phyloP scores from a whole-genome alignment of 2,797 vertebrate species.

The Accipiter fasciatus region DNA sequence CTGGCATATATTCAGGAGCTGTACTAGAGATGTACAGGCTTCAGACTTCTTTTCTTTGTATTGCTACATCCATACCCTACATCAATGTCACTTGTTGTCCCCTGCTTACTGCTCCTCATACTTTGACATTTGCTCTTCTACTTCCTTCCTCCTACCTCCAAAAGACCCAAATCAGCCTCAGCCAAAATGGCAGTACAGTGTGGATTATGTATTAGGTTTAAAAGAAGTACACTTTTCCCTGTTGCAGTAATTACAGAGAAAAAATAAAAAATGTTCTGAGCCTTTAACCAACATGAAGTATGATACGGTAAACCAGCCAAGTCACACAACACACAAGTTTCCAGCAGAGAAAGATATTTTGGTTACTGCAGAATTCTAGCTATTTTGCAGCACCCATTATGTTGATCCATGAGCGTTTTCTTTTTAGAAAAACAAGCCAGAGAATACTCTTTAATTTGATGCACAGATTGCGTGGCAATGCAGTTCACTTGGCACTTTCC shows the following conservation, averaged over 20 bases:
- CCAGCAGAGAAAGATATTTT: neutral
- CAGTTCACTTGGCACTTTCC: neutral
- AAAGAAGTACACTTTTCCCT: neutral
- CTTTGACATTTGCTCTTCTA: neutral
- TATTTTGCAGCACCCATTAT: neutral
- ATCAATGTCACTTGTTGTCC: neutral
- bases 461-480: neutral
- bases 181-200: neutral
- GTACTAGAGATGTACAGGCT: neutral
- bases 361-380: neutral
- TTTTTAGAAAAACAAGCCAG: neutral
- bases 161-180: neutral
- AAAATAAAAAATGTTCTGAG: neutral
- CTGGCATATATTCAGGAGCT: neutral
- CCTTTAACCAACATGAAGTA: neutral
- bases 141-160: neutral
- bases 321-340: neutral
- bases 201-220: neutral
- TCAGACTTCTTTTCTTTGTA: neutral
- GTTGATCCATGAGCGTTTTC: neutral
- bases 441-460: neutral
- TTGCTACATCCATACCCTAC: neutral
- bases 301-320: neutral
- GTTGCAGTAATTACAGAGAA: neutral
- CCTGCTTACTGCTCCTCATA: neutral